These are phyloP conservation scores for Scolopax rusticola DNA, from an alignment of 2,797 vertebrate species.

Conservation along the genomic window DNA sequence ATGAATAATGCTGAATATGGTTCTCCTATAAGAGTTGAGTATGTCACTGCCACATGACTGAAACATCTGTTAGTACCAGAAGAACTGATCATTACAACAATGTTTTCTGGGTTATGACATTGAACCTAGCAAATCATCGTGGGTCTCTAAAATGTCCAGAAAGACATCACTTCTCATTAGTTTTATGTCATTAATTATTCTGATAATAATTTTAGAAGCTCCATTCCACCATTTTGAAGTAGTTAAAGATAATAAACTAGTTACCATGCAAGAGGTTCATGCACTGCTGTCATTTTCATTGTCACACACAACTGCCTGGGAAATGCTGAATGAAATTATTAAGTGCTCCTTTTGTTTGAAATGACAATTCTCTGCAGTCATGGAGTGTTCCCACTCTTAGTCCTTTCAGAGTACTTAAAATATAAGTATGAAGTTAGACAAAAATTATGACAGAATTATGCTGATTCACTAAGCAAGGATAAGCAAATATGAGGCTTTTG, in stretches of 20 bases:
- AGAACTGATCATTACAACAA: neutral
- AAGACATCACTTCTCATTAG: neutral
- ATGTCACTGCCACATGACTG: neutral
- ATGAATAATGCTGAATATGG: neutral
- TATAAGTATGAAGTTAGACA: neutral
- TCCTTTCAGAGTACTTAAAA: neutral
- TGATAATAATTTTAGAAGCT: neutral
- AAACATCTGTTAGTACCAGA: neutral
- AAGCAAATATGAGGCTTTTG: neutral
- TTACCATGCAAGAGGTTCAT: neutral
- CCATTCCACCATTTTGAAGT: neutral
- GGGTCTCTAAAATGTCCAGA: neutral
- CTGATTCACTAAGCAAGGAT: neutral
- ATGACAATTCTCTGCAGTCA: neutral
- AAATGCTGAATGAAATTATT: neutral
- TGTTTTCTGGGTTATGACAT: neutral
- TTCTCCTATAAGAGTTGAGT: neutral
- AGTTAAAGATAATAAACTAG: neutral
- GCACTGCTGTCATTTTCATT: neutral
- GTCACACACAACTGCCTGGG: neutral
- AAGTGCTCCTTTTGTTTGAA: neutral
- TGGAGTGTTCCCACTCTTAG: neutral
- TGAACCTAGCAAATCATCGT: neutral
- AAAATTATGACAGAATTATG: neutral
- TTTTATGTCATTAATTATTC: neutral